Percentiles rank a stretch among this genome's conserved stretches.
These are phyloP conservation scores for Diorhabda elongata DNA, from an alignment of 1,140 invertebrate species.

Conservation along the genomic window DNA sequence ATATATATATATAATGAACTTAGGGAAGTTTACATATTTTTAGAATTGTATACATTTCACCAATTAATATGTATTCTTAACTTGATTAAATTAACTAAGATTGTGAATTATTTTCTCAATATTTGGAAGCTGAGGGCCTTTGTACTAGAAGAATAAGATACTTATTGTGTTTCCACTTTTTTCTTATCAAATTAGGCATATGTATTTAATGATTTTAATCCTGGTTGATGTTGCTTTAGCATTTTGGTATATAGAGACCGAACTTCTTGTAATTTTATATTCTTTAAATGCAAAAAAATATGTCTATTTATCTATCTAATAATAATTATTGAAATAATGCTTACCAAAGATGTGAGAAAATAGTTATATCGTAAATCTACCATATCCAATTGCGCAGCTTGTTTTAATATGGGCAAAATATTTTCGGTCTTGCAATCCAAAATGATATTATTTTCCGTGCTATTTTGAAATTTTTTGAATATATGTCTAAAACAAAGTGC, in stretches of 20 bases:
- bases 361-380: slow-evolving; percentile 66
- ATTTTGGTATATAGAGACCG: too few species aligned
- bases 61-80: too few species aligned
- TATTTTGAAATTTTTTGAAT: slow-evolving; percentile 72
- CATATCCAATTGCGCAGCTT: slow-evolving; percentile 78
- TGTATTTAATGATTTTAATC: slow-evolving; percentile 1
- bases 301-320: background rate
- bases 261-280: background rate
- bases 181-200: background rate
- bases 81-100: too few species aligned
- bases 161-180: too few species aligned
- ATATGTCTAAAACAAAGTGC: slow-evolving; percentile 52
- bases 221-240: background rate
- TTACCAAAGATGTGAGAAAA: slow-evolving; percentile 54
- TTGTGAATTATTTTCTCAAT: too few species aligned
- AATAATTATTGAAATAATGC: slow-evolving; percentile 4
- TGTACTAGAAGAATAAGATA: too few species aligned
- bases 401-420: slow-evolving; percentile 62
- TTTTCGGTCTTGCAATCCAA: slow-evolving; percentile 70
- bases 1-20: too few species aligned
- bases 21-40: too few species aligned
- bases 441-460: slow-evolving; percentile 68
- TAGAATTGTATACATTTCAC: too few species aligned
- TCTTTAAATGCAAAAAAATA: slow-evolving; percentile 43
- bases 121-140: too few species aligned